Percentiles rank a stretch among this genome's conserved stretches.
Conservation (phyloP, 1,140 invertebrate genomes). For the Oedothorax gibbosus region DNA sequence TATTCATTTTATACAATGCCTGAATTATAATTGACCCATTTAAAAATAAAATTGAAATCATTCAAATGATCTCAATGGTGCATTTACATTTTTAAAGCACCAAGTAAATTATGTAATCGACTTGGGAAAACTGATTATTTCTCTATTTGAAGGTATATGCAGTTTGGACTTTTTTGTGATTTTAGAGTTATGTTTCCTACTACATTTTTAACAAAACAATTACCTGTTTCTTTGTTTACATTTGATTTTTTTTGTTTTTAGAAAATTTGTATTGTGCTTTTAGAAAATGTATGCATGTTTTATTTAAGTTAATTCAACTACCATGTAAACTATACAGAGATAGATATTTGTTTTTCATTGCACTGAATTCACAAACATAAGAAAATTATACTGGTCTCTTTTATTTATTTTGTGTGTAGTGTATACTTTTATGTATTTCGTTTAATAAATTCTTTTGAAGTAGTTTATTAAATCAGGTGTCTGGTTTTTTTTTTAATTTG, state of each 20-base stretch:
- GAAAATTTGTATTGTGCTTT: constrained; percentile 5
- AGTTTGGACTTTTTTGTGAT: neutral
- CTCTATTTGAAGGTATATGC: neutral
- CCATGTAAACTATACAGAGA: neutral
- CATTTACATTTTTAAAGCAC: neutral
- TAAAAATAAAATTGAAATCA: neutral
- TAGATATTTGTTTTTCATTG: constrained; percentile 9
- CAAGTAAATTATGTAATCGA: neutral
- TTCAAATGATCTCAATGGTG: neutral
- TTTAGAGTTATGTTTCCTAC: neutral
- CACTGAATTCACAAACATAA: constrained; percentile 1
- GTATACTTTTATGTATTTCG: constrained; percentile 13
- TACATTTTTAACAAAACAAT: neutral
- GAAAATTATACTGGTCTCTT: constrained; percentile 20
- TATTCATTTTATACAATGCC: too few relatives aligned
- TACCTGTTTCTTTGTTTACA: neutral
- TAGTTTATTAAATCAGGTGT: constrained; percentile 15
- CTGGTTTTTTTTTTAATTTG: neutral
- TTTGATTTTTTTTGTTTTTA: neutral
- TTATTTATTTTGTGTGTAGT: constrained; percentile 40
- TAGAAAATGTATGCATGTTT: constrained; percentile 10
- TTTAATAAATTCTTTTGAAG: constrained; percentile 40
- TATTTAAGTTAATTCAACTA: neutral
- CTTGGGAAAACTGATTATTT: neutral
- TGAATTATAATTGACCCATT: too few relatives aligned